Evolutionary conservation across 2,113 vertebrate genomes (phyloP).

Genomic region (Myotis davidii): DNA sequence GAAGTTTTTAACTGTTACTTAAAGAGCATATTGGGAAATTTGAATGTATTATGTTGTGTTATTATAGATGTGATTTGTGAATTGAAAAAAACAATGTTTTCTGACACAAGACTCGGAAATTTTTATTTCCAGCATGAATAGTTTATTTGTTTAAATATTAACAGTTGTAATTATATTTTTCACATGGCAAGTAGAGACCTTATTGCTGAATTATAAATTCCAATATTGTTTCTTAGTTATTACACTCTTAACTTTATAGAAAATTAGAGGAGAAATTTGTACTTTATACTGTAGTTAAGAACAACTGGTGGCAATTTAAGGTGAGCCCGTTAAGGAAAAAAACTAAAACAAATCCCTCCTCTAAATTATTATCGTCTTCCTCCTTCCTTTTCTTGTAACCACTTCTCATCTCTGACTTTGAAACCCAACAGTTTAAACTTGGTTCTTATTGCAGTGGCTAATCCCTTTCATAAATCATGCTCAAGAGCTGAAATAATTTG

Average conservation of each 20-base stretch:
- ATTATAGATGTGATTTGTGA: slow-evolving; percentile 81
- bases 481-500: slow-evolving; percentile 91
- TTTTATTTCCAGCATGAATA: slow-evolving; percentile 75
- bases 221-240: slow-evolving; percentile 80
- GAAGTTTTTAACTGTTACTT: slow-evolving; percentile 78
- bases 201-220: slow-evolving; percentile 79
- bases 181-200: slow-evolving; percentile 66
- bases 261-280: slow-evolving; percentile 73
- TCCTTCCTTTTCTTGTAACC: slow-evolving; percentile 82
- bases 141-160: slow-evolving; percentile 76
- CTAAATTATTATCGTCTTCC: slow-evolving; percentile 79
- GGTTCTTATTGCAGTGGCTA: slow-evolving; percentile 89
- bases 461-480: slow-evolving; percentile 91
- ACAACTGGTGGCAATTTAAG: slow-evolving; percentile 76
- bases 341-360: slow-evolving; percentile 82
- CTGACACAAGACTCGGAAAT: slow-evolving; percentile 70
- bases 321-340: slow-evolving; percentile 63
- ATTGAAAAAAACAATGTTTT: slow-evolving; percentile 71
- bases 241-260: slow-evolving; percentile 74
- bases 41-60: slow-evolving; percentile 77
- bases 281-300: slow-evolving; percentile 73
- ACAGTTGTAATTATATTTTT: slow-evolving; percentile 27
- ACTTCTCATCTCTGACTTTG: slow-evolving; percentile 88
- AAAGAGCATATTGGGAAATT: slow-evolving; percentile 75
- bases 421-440: slow-evolving; percentile 87